Conservation (phyloP, 1,140 invertebrate species). For the Drepana arcuata region DNA sequence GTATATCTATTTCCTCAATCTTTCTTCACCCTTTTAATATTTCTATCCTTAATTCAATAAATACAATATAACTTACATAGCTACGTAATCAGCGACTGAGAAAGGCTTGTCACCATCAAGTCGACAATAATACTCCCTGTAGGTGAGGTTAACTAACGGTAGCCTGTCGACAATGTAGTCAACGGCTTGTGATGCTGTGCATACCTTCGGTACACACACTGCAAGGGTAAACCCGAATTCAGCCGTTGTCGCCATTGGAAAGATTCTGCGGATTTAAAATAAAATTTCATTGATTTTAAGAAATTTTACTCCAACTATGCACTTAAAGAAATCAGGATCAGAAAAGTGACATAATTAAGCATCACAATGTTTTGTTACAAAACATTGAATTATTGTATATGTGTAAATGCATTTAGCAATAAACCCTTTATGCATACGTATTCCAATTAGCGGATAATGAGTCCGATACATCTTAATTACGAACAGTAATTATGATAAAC, state of each 20-base stretch:
- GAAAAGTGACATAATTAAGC: no score
- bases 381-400: not conserved
- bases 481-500: not conserved
- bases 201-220: slow-evolving; percentile 22
- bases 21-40: no score
- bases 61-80: slow-evolving; percentile 28
- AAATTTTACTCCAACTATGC: no score
- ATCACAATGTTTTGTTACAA: not conserved
- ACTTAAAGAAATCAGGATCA: no score
- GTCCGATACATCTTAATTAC: not conserved
- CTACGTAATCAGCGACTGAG: slow-evolving; percentile 22
- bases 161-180: slow-evolving; percentile 11
- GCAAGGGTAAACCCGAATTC: slow-evolving; percentile 2
- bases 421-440: no score
- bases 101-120: slow-evolving; percentile 30
- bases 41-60: no score
- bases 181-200: slow-evolving; percentile 10
- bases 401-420: not conserved
- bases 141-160: slow-evolving; percentile 16
- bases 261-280: slow-evolving; percentile 7
- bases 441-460: not conserved
- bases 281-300: not conserved
- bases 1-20: no score
- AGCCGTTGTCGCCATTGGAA: slow-evolving; percentile 7
- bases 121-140: slow-evolving; percentile 21